These are phyloP conservation scores for Benitochromis conjunctus DNA, from an alignment of 2,113 vertebrate genomes.

Conservation along the genomic window DNA sequence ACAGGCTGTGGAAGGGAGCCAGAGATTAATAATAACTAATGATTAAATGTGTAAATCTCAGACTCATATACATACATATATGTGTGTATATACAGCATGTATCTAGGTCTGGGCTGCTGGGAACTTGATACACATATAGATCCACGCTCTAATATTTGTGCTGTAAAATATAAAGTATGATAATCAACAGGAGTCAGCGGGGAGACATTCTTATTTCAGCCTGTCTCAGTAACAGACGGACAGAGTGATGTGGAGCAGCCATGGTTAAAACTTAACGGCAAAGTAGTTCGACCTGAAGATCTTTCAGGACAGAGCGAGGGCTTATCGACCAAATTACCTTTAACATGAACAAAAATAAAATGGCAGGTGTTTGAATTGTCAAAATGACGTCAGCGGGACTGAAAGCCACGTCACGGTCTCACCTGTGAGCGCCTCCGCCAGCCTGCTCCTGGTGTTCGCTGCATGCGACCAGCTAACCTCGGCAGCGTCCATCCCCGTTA, in stretches of 20 bases:
- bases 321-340: neutral
- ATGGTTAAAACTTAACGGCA: neutral
- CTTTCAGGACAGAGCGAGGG: neutral
- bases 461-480: conserved; percentile 82
- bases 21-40: neutral
- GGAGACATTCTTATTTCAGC: neutral
- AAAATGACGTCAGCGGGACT: rapidly evolving
- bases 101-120: too few relatives aligned
- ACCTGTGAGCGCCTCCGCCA: conserved; percentile 76
- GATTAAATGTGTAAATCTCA: neutral
- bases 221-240: too few relatives aligned
- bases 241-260: too few relatives aligned
- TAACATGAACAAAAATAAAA: neutral
- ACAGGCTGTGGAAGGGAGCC: neutral
- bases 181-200: rapidly evolving
- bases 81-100: too few relatives aligned
- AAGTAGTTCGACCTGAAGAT: neutral
- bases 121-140: too few relatives aligned
- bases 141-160: too few relatives aligned
- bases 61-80: too few relatives aligned
- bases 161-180: too few relatives aligned
- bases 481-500: conserved; percentile 70
- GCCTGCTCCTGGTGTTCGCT: conserved; percentile 74
- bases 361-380: neutral
- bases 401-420: neutral